Conservation (phyloP, 2,113 vertebrate species). For the Tupaia chinensis region DNA sequence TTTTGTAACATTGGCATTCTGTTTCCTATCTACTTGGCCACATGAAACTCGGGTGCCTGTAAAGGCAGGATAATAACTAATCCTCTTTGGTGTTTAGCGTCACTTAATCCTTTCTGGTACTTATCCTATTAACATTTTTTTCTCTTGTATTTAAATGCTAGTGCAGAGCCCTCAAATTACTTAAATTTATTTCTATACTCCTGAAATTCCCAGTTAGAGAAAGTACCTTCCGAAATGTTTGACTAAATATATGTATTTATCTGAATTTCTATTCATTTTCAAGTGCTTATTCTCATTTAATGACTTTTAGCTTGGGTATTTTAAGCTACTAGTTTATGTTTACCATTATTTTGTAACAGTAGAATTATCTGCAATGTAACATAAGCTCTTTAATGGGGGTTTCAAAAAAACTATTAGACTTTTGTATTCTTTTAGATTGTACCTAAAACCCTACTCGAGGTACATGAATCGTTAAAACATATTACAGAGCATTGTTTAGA, state of each 20-base stretch:
- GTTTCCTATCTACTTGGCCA: slow-evolving; percentile 70
- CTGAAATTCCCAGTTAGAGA: slow-evolving; percentile 57
- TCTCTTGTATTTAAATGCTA: slow-evolving; percentile 77
- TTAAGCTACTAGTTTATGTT: slow-evolving; percentile 69
- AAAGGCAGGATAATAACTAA: slow-evolving; percentile 83
- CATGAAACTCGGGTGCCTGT: slow-evolving; percentile 74
- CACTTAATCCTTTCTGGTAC: slow-evolving; percentile 81
- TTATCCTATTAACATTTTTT: slow-evolving; percentile 81
- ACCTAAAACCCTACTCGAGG: not conserved
- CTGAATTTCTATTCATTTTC: slow-evolving; percentile 58
- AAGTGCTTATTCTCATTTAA: slow-evolving; percentile 56
- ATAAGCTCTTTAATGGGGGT: slow-evolving; percentile 36
- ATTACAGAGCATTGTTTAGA: not conserved
- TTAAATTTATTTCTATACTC: slow-evolving; percentile 69
- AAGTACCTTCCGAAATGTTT: slow-evolving; percentile 59
- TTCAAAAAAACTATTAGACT: not conserved
- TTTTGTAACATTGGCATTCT: slow-evolving; percentile 59
- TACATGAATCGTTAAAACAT: not conserved
- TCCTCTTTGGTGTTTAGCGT: slow-evolving; percentile 74
- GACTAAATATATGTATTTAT: slow-evolving; percentile 63
- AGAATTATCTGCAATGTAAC: not conserved
- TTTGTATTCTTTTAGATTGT: slow-evolving; percentile 21
- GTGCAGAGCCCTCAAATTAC: slow-evolving; percentile 74
- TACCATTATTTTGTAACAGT: slow-evolving; percentile 65
- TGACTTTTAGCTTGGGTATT: slow-evolving; percentile 63